Evolutionary conservation across 1,140 invertebrate genomes (phyloP).

Genomic region (Trichomalopsis sarcophagae): DNA sequence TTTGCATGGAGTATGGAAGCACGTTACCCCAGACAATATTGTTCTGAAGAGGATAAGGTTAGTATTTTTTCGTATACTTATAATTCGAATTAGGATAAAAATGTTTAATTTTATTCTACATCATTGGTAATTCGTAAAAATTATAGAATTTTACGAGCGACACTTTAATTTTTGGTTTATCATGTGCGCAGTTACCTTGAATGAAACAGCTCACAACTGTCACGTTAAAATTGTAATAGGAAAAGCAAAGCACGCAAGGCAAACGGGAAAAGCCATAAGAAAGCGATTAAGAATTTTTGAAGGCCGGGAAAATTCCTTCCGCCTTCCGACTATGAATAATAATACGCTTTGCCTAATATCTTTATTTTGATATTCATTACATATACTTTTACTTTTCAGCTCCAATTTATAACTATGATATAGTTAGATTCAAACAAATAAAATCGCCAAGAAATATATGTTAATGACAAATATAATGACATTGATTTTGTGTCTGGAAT

Average conservation of each 20-base stretch:
- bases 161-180: neutral
- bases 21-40: constrained; percentile 83
- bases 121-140: too few relatives aligned
- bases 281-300: neutral
- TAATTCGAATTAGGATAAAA: neutral
- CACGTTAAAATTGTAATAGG: neutral
- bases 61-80: constrained; percentile 8
- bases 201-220: neutral
- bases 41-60: constrained; percentile 87
- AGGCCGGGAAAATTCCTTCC: neutral
- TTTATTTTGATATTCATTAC: neutral
- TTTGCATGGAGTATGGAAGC: constrained; percentile 90
- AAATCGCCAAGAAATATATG: too few relatives aligned
- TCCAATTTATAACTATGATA: too few relatives aligned
- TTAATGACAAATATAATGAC: too few relatives aligned
- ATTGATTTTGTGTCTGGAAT: neutral
- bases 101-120: too few relatives aligned
- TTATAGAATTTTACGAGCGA: too few relatives aligned
- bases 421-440: too few relatives aligned
- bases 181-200: neutral
- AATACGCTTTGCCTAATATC: neutral
- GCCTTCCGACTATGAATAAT: too few relatives aligned
- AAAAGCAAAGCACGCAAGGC: neutral
- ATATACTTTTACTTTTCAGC: neutral
- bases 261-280: neutral